Conservation (phyloP, 2,888 invertebrate genomes). For the Drosophila birchii region DNA sequence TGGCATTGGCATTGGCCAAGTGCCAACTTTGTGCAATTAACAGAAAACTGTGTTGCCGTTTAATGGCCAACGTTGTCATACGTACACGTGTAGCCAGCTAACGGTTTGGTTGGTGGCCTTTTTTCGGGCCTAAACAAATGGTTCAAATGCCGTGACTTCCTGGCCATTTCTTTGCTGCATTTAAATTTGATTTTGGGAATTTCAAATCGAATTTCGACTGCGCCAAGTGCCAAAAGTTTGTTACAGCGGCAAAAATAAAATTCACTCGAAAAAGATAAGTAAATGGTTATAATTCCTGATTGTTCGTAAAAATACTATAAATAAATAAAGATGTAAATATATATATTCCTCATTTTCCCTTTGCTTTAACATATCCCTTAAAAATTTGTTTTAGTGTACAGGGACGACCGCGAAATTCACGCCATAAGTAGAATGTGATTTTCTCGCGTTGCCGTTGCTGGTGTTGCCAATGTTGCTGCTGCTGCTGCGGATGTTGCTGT, state of each 20-base stretch:
- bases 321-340: no score
- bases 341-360: not conserved
- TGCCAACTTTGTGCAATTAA: constrained; percentile 62
- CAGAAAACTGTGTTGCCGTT: constrained; percentile 28
- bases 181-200: constrained; percentile 79
- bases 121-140: constrained; percentile 64
- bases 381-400: not conserved
- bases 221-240: constrained; percentile 63
- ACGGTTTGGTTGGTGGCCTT: constrained; percentile 51
- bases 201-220: constrained; percentile 70
- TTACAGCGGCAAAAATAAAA: not conserved
- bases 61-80: constrained; percentile 45
- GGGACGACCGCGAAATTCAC: constrained; percentile 75
- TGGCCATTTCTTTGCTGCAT: constrained; percentile 69
- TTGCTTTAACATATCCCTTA: no score
- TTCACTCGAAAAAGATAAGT: not conserved
- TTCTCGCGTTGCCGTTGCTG: constrained; percentile 62
- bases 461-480: constrained; percentile 26
- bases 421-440: constrained; percentile 81
- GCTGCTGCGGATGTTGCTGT: constrained; percentile 44
- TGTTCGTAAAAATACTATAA: no score
- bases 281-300: not conserved
- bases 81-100: constrained; percentile 45
- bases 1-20: constrained; percentile 22
- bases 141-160: constrained; percentile 80